Base-by-base conservation (phyloP, 2,113 vertebrate species). In the Lamprotornis superbus region DNA sequence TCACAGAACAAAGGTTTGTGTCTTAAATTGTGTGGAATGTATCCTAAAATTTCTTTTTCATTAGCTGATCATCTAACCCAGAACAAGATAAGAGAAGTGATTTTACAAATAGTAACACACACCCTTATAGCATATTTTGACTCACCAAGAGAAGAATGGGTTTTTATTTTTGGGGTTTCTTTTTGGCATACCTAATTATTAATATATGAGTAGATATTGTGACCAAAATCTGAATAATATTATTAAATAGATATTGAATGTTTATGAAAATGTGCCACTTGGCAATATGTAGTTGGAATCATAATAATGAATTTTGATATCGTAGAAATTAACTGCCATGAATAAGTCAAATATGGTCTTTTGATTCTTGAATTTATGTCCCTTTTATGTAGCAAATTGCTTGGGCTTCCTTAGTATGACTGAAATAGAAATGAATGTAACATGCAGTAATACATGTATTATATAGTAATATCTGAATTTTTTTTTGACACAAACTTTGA, bases 41-140 rank as follows among this genome's bases (percentile, higher is more conserved):
- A 18, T 39, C 28, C 46, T 69, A 40, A 24, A 90, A 52, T 12
- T 69, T 35, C 11, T 40, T 83, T 79, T 69, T 76, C 22, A 56
- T 76, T 31, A 40, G 10, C 4, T 82, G 20, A 55, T 15, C 7
- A 40, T 47, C 35, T 76, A 33, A 71, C 15, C 5, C 10, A 1
- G 11, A 56, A 75, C 7, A 79, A 39, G 17, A 42, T 11, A 80
- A 69, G 8, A 0, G 1, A 94, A 88, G 4, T 65, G 25, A 68
- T 82, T 89, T 61, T 87, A 7, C 7, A 76, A 79, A 76, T 47
- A 37, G 4, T 53, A 56, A 53, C 10, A 44, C 15, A 10, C 2
- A 5, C 1, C 0, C 3, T 42, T 14, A 35, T 12, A 1, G 2
- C 3, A 1, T 44, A 47, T 60, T 82, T 92, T 75, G 21, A 35